A percentile compares a stretch with the other conserved stretches of the same genome.
Conservation (phyloP, 1,140 invertebrate genomes). For the Zaprionus capensis region DNA sequence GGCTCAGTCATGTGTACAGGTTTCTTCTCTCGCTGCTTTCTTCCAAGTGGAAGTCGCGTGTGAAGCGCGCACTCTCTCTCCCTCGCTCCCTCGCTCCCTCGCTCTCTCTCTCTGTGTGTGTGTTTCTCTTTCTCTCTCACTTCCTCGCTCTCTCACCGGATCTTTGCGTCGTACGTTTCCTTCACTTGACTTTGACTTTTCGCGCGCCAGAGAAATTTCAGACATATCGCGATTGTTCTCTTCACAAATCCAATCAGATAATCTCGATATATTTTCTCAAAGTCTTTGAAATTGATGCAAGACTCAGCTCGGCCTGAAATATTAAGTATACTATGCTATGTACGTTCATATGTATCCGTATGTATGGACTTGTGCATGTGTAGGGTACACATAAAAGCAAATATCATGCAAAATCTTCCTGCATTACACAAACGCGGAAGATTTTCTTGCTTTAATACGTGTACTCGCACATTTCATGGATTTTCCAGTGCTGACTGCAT, state of each 20-base stretch:
- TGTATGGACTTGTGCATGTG: neutral
- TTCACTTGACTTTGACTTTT: conserved; percentile 15
- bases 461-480: conserved; percentile 69
- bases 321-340: neutral
- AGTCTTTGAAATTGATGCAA: conserved; percentile 5
- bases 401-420: conserved; percentile 77
- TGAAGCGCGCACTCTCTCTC: conserved; percentile 33
- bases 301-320: neutral
- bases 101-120: conserved; percentile 15
- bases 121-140: conserved; percentile 51
- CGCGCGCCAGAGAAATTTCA: conserved; percentile 26
- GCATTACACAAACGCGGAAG: conserved; percentile 82
- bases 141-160: conserved; percentile 32
- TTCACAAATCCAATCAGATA: neutral
- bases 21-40: conserved; percentile 70
- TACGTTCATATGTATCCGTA: neutral
- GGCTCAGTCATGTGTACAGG: conserved; percentile 49
- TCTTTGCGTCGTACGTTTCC: conserved; percentile 12
- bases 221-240: conserved; percentile 7
- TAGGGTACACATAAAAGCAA: conserved; percentile 45
- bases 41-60: conserved; percentile 45
- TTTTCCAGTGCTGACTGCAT: conserved; percentile 71
- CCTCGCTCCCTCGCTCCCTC: conserved; percentile 16
- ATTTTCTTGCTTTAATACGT: conserved; percentile 59
- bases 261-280: neutral